These are phyloP conservation scores for Chaetodon trifasciatus DNA, from an alignment of 2,797 vertebrate genomes.

Conservation along the genomic window DNA sequence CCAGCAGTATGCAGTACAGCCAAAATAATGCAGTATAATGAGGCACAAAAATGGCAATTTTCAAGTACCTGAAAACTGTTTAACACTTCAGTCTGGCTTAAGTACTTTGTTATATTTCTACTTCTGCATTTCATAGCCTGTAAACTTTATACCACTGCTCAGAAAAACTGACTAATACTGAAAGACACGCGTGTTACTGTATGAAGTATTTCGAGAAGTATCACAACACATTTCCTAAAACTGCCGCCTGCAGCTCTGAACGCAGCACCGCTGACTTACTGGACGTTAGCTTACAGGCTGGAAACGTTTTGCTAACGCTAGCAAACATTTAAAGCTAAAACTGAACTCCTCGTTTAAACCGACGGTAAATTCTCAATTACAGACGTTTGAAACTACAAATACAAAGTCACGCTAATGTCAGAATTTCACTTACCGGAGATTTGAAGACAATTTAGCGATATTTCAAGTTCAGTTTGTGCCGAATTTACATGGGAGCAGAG, in stretches of 20 bases:
- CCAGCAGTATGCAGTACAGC: background rate
- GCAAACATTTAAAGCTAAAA: background rate
- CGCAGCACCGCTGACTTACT: background rate
- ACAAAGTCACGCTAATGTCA: accelerated
- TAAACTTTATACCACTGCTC: background rate
- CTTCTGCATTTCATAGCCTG: background rate
- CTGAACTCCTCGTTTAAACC: background rate
- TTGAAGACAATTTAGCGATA: background rate
- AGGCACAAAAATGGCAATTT: background rate
- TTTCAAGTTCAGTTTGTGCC: background rate
- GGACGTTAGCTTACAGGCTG: background rate
- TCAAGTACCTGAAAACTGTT: background rate
- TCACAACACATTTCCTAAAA: background rate
- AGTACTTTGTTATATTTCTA: background rate
- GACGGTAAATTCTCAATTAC: background rate
- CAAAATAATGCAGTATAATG: background rate
- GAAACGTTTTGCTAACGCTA: background rate
- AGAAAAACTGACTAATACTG: background rate
- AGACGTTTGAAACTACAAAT: background rate
- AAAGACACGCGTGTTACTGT: background rate
- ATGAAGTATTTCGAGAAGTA: constrained; percentile 26
- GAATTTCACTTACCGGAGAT: constrained; percentile 37
- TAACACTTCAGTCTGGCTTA: background rate
- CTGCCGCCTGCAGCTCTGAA: background rate
- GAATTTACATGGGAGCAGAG: accelerated